Percentiles rank a stretch among this genome's conserved stretches.
phyloP scores from a whole-genome alignment of 2,113 vertebrate species.

The Struthidea cinerea region DNA sequence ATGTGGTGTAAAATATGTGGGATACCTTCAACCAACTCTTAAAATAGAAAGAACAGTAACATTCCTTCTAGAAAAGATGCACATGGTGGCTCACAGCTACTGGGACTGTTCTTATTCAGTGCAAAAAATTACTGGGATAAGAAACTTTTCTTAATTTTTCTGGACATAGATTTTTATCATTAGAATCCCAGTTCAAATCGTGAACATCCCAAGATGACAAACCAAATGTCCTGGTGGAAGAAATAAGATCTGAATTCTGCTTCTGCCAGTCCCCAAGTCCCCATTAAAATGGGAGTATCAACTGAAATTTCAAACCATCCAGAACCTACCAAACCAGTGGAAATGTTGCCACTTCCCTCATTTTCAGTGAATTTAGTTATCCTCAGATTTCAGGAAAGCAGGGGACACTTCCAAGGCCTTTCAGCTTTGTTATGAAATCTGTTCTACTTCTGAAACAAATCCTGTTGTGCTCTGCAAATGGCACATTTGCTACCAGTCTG shows the following conservation, averaged over 20 bases:
- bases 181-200: background rate
- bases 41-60: background rate
- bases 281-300: background rate
- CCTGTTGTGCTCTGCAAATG: background rate
- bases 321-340: background rate
- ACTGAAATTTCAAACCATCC: background rate
- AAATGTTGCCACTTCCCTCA: background rate
- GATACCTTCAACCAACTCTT: background rate
- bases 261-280: background rate
- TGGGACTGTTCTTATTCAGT: background rate
- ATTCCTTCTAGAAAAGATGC: background rate
- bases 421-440: background rate
- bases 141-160: background rate
- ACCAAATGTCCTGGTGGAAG: background rate
- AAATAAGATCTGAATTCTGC: background rate
- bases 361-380: background rate
- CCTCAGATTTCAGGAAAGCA: background rate
- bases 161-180: background rate
- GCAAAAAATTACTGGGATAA: background rate
- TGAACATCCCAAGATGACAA: background rate
- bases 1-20: background rate
- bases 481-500: background rate
- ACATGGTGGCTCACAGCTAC: background rate
- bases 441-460: background rate
- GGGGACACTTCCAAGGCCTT: background rate